phyloP scores from a whole-genome alignment of 2,113 vertebrate genomes.

The Bubo blakistoni region DNA sequence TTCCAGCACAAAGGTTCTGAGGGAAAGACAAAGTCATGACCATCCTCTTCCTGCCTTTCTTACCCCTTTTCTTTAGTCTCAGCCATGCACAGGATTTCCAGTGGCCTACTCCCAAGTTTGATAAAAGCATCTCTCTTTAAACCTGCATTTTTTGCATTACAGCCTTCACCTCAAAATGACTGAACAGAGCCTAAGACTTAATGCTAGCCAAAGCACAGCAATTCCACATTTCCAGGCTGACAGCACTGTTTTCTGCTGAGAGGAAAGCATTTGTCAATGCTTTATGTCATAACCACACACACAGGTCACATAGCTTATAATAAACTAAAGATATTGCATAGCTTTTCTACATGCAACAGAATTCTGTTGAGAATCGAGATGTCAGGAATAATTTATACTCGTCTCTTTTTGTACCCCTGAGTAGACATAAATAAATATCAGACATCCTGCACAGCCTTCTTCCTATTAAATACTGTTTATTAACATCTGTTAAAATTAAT shows the following conservation, averaged over 20 bases:
- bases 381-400: slow-evolving; percentile 57
- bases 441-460: not conserved
- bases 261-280: slow-evolving; percentile 20
- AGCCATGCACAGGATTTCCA: not conserved
- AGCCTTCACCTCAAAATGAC: not conserved
- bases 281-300: not conserved
- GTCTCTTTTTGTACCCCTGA: not conserved
- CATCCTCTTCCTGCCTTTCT: not conserved
- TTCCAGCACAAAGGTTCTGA: not conserved
- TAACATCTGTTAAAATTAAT: slow-evolving; percentile 51
- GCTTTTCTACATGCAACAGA: not conserved
- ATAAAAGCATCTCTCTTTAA: not conserved
- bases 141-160: not conserved
- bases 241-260: not conserved
- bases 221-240: not conserved
- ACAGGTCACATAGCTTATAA: slow-evolving; percentile 24
- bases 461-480: slow-evolving; percentile 51
- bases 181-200: not conserved
- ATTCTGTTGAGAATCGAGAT: slow-evolving; percentile 20
- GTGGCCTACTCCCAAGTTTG: not conserved
- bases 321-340: not conserved
- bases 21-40: not conserved
- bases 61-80: not conserved
- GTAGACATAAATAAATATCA: slow-evolving; percentile 39
- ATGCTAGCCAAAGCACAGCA: not conserved